These are phyloP conservation scores for Anarrhichthys ocellatus DNA, from an alignment of 2,113 vertebrate species.

Conservation along the genomic window DNA sequence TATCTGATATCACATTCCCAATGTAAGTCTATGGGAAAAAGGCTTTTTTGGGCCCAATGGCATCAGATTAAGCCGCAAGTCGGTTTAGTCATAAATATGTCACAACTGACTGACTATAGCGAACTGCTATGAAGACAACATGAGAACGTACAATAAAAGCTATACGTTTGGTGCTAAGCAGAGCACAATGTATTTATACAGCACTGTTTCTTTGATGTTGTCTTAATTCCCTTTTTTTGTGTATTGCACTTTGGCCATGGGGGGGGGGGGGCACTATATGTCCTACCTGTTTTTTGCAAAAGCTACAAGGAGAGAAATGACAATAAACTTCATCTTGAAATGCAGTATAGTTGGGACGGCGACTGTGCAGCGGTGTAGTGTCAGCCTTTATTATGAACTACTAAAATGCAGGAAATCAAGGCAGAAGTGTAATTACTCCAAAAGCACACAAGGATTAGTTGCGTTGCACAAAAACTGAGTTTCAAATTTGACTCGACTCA, in stretches of 20 bases:
- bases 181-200: background rate
- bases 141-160: background rate
- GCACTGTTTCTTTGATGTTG: background rate
- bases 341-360: background rate
- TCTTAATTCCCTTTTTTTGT: background rate
- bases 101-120: background rate
- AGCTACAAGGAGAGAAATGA: background rate
- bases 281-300: background rate
- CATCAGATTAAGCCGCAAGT: background rate
- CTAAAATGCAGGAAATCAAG: constrained; percentile 50
- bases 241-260: background rate
- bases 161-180: background rate
- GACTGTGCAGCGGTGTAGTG: background rate
- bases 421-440: constrained; percentile 54
- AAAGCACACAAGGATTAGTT: constrained; percentile 50
- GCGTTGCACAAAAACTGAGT: constrained; percentile 45
- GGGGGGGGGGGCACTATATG: background rate
- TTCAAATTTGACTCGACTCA: constrained; percentile 44
- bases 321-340: background rate
- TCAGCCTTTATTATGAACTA: constrained; percentile 33
- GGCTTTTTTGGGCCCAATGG: background rate
- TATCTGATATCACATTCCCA: background rate
- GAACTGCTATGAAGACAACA: background rate
- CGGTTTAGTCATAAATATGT: background rate
- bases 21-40: background rate